Conservation (phyloP, 1,140 invertebrate species). For the Drosophila murphyi region DNA sequence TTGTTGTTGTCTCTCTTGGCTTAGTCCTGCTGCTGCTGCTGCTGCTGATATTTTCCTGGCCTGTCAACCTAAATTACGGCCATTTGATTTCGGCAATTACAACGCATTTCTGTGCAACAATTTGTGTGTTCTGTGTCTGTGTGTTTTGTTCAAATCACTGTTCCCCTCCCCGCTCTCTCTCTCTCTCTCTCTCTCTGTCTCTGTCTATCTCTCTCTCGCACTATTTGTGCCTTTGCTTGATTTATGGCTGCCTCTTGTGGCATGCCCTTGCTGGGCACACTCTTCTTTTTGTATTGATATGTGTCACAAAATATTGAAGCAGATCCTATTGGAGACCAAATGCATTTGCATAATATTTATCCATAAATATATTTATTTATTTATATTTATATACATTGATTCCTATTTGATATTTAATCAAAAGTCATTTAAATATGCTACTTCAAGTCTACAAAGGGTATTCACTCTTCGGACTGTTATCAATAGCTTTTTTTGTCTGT, state of each 20-base stretch:
- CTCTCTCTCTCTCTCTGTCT: no score
- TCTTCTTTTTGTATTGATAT: background rate
- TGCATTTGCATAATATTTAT: no score
- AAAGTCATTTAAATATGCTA: background rate
- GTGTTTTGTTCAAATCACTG: constrained; percentile 28
- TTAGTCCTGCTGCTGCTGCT: constrained; percentile 8
- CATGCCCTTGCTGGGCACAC: background rate
- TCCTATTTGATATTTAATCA: no score
- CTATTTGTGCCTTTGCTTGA: constrained; percentile 33
- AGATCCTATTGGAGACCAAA: background rate
- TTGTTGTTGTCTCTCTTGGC: background rate
- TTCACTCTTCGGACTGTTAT: background rate
- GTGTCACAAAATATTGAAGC: background rate
- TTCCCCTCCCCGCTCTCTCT: background rate
- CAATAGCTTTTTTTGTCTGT: background rate
- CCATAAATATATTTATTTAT: no score
- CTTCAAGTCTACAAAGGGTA: background rate
- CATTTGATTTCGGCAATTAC: constrained; percentile 82
- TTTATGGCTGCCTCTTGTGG: constrained; percentile 32
- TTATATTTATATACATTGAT: no score
- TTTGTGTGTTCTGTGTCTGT: constrained; percentile 12
- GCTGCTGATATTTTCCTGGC: constrained; percentile 33
- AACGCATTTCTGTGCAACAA: constrained; percentile 81
- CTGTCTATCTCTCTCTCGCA: no score
- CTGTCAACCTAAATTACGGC: constrained; percentile 78